Evolutionary conservation across 2,113 vertebrate genomes (phyloP).

Genomic region (Eulemur rufifrons): DNA sequence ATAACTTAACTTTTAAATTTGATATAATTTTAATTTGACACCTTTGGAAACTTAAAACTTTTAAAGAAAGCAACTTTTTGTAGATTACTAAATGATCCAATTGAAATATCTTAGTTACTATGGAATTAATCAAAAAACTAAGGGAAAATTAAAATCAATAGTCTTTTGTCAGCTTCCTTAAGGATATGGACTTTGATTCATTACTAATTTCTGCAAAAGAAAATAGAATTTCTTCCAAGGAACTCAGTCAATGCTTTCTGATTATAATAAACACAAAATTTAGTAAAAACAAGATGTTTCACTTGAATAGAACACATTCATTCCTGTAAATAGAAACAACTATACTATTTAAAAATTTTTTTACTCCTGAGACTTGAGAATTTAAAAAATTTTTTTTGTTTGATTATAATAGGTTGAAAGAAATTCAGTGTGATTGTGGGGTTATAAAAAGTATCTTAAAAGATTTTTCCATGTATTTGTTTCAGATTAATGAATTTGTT

Average conservation of each 20-base stretch:
- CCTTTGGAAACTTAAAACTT: background rate
- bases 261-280: slow-evolving; percentile 87
- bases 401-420: slow-evolving; percentile 70
- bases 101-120: slow-evolving; percentile 30
- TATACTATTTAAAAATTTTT: slow-evolving; percentile 59
- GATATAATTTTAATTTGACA: slow-evolving; percentile 7
- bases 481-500: slow-evolving; percentile 59
- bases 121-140: slow-evolving; percentile 31
- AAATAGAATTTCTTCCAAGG: slow-evolving; percentile 64
- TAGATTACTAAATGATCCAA: slow-evolving; percentile 54
- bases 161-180: slow-evolving; percentile 38
- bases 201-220: slow-evolving; percentile 57
- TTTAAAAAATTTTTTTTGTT: too few relatives aligned
- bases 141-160: slow-evolving; percentile 14
- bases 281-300: slow-evolving; percentile 68
- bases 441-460: slow-evolving; percentile 19
- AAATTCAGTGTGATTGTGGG: slow-evolving; percentile 22
- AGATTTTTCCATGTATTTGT: slow-evolving; percentile 40
- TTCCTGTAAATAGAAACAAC: slow-evolving; percentile 90
- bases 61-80: slow-evolving; percentile 6
- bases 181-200: slow-evolving; percentile 16
- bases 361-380: too few relatives aligned
- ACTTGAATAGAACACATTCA: slow-evolving; percentile 83
- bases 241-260: slow-evolving; percentile 87
- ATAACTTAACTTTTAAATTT: slow-evolving; percentile 36